Base-by-base conservation (phyloP, 2,888 invertebrate genomes). In the Sphaerophoria rueppellii region DNA sequence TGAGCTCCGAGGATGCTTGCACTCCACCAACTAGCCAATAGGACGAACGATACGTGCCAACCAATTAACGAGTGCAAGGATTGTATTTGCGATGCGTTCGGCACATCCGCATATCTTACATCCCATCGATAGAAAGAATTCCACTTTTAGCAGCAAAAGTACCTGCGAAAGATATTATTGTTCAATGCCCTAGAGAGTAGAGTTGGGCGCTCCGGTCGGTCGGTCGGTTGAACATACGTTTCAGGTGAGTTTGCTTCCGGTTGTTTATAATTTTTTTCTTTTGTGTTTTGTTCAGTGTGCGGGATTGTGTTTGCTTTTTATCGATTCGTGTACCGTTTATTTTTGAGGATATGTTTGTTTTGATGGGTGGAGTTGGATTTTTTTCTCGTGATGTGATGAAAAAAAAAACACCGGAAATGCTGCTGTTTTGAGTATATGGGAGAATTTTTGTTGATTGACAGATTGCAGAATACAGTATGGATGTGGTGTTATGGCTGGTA, bases 11-110 rank as follows among this genome's bases (percentile, higher is more conserved):
- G 16, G 94, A 95, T 46, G 93, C 94, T 58, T 97, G 96, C 91
- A 95, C 95, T 92, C 97, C 72, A 97, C 97, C 91, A 97, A 96
- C 92, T 97, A 97, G 88, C 96, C 97, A 0, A 94, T 95, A 58
- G 97, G 97, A 54, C 57, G 97, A 97, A 94, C 9, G 94, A 95
- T 72, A 92, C 92, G 12, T 97, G 97, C 89, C 93, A 96, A 6
- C 92, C 93, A 75, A 95, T 96, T 0, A 92, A 94, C 0, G 94
- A 95, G 80, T 97, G 97, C 89, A 93, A 95, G 71, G 96, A 97
- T 90, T 97, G 96, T 93, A 92, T 93, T 0, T 96, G 96, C 89
- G 94, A 95, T 87, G 95, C 96, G 0, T 93, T 95, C 82, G 97
- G 97, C 0, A 95, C 96, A 69, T 95, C 96, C 0, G 95, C 96